These are phyloP conservation scores for Gastrophysa polygoni DNA, from an alignment of 2,888 invertebrate genomes.

Conservation along the genomic window DNA sequence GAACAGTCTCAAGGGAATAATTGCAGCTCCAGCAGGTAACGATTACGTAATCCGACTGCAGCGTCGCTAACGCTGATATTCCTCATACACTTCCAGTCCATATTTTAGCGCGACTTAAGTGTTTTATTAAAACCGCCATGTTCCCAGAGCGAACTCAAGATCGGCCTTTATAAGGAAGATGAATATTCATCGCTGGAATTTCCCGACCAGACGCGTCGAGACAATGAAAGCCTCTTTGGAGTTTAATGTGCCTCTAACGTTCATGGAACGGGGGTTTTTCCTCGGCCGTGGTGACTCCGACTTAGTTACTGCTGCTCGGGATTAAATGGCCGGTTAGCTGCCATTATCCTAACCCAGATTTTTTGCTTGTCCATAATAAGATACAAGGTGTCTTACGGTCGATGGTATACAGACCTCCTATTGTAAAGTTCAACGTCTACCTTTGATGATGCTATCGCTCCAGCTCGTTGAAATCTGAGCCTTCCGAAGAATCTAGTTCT, in stretches of 20 bases:
- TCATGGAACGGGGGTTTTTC: slow-evolving; percentile 46
- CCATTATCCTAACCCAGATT: slow-evolving; percentile 1
- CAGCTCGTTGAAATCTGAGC: too few relatives aligned
- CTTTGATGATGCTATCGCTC: too few relatives aligned
- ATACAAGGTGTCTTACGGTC: too few relatives aligned
- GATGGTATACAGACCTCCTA: too few relatives aligned
- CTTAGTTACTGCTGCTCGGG: slow-evolving; percentile 8
- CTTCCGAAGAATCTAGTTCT: too few relatives aligned
- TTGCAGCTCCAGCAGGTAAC: slow-evolving; percentile 34
- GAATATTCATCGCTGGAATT: slow-evolving; percentile 50
- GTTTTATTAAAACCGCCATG: slow-evolving; percentile 54
- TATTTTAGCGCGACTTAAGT: slow-evolving; percentile 46
- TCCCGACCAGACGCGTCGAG: slow-evolving; percentile 41
- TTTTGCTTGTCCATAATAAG: not conserved
- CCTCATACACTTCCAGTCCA: slow-evolving; percentile 32
- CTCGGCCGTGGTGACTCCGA: slow-evolving; percentile 30
- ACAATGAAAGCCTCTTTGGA: slow-evolving; percentile 47
- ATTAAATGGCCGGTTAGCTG: not conserved
- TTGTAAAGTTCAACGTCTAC: too few relatives aligned
- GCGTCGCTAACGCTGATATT: slow-evolving; percentile 39
- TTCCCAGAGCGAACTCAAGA: slow-evolving; percentile 44
- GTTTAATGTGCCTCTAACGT: slow-evolving; percentile 44
- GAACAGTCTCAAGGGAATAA: slow-evolving; percentile 28
- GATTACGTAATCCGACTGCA: slow-evolving; percentile 38
- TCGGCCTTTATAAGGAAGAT: slow-evolving; percentile 48